A percentile compares a stretch with the other conserved stretches of the same genome.
phyloP scores from a whole-genome alignment of 2,797 vertebrate species.

The Pseudopleuronectes americanus region DNA sequence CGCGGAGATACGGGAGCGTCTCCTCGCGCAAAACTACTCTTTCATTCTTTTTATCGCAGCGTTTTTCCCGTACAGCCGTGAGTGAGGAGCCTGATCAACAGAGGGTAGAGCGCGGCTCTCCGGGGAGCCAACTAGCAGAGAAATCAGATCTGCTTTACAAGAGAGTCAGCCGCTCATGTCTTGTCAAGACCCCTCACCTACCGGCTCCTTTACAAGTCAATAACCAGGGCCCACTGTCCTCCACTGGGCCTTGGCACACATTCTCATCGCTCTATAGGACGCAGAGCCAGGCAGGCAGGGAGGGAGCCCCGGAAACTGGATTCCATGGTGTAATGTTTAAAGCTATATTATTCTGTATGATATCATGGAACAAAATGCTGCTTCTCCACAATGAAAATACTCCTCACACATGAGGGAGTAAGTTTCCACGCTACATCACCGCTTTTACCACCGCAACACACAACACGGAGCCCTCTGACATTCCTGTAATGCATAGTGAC shows the following conservation, averaged over 20 bases:
- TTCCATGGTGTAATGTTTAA: constrained; percentile 1
- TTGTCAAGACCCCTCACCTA: constrained; percentile 84
- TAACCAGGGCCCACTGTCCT: constrained; percentile 80
- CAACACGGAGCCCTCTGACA: constrained; percentile 38
- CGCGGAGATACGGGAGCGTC: constrained; percentile 85
- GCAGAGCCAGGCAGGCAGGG: constrained; percentile 11
- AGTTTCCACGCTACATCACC: constrained; percentile 17
- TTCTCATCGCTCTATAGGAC: constrained; percentile 60
- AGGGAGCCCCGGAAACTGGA: not conserved
- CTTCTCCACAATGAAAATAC: constrained; percentile 21
- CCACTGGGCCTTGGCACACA: constrained; percentile 78
- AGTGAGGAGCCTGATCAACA: constrained; percentile 77
- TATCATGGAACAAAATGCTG: constrained; percentile 24
- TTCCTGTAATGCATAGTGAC: constrained; percentile 61
- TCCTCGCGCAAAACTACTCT: constrained; percentile 85
- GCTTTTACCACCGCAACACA: constrained; percentile 22
- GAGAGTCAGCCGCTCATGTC: constrained; percentile 79
- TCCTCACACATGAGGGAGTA: not conserved
- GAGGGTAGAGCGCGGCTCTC: constrained; percentile 86
- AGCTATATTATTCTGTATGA: constrained; percentile 22
- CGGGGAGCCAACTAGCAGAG: constrained; percentile 92
- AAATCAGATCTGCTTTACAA: constrained; percentile 88
- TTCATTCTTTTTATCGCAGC: constrained; percentile 70
- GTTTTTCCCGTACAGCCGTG: constrained; percentile 87
- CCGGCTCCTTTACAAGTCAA: constrained; percentile 84